phyloP scores from a whole-genome alignment of 2,888 invertebrate genomes.

The Strigamia transsilvanica region DNA sequence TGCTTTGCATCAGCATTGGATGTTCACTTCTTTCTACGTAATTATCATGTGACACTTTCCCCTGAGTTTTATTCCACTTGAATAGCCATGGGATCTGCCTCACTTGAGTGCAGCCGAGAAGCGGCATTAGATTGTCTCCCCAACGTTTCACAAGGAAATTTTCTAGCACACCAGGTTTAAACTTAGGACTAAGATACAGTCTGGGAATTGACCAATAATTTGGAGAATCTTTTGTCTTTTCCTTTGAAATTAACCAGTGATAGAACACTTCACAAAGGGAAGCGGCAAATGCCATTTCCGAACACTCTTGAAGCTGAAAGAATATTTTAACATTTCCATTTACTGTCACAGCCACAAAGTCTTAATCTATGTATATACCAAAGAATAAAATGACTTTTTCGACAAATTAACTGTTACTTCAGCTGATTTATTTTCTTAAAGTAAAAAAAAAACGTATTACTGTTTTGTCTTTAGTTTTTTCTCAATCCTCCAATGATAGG shows the following conservation, averaged over 20 bases:
- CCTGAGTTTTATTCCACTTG: neutral
- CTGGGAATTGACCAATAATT: constrained; percentile 26
- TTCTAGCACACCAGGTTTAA: neutral
- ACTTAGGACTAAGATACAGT: neutral
- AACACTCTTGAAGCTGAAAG: neutral
- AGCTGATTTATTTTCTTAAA: neutral
- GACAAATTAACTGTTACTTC: neutral
- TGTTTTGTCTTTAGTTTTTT: too few species aligned
- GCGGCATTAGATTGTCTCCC: neutral
- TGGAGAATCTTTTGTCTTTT: neutral
- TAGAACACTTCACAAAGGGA: neutral
- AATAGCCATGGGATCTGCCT: neutral
- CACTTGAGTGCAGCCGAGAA: neutral
- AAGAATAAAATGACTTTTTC: constrained; percentile 4
- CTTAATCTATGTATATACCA: neutral
- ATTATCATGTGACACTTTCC: neutral
- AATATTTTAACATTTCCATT: neutral
- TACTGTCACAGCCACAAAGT: neutral
- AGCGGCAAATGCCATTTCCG: constrained; percentile 26
- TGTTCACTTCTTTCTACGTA: constrained; percentile 8
- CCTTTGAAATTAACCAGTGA: neutral
- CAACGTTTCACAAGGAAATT: neutral
- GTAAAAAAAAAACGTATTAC: neutral
- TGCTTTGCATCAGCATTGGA: constrained; percentile 7
- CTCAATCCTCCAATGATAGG: too few species aligned